phyloP scores from a whole-genome alignment of 2,113 vertebrate species.

The Syngnathus typhle region DNA sequence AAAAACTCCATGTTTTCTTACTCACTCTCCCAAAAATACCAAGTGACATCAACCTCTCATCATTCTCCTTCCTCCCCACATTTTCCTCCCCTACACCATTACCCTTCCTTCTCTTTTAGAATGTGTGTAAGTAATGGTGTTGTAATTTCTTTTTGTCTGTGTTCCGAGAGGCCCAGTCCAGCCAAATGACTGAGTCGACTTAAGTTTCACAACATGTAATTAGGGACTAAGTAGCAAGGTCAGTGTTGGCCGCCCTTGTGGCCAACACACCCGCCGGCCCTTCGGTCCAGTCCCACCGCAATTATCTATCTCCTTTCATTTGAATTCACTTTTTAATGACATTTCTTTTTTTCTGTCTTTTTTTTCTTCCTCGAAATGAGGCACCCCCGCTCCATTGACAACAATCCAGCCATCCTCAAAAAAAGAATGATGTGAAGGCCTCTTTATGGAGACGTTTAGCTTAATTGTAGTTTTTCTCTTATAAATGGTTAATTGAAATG shows the following conservation, averaged over 20 bases:
- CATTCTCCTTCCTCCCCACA: conserved; percentile 4
- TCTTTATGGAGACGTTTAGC: conserved; percentile 86
- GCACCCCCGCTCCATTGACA: conserved; percentile 62
- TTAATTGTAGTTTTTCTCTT: conserved; percentile 86
- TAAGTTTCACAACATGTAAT: conserved; percentile 79
- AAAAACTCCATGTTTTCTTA: conserved; percentile 58
- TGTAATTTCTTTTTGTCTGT: conserved; percentile 62
- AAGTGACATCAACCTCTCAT: conserved; percentile 58
- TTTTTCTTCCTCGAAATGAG: conserved; percentile 38
- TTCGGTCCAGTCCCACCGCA: conserved; percentile 29
- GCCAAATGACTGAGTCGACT: conserved; percentile 73
- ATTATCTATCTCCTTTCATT: conserved; percentile 44
- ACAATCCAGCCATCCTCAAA: conserved; percentile 58
- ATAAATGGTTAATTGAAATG: conserved; percentile 98
- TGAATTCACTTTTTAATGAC: conserved; percentile 50
- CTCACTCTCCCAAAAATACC: conserved; percentile 46
- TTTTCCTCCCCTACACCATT: conserved; percentile 1
- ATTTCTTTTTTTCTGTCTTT: conserved; percentile 19
- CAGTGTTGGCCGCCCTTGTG: conserved; percentile 54
- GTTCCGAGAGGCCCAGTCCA: conserved; percentile 52
- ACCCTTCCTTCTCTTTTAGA: conserved; percentile 22
- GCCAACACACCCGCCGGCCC: conserved; percentile 32
- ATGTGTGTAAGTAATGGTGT: conserved; percentile 49
- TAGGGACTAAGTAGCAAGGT: conserved; percentile 76
- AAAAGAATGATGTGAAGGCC: conserved; percentile 76